phyloP scores from a whole-genome alignment of 2,113 vertebrate species.

The Phocoena sinus region DNA sequence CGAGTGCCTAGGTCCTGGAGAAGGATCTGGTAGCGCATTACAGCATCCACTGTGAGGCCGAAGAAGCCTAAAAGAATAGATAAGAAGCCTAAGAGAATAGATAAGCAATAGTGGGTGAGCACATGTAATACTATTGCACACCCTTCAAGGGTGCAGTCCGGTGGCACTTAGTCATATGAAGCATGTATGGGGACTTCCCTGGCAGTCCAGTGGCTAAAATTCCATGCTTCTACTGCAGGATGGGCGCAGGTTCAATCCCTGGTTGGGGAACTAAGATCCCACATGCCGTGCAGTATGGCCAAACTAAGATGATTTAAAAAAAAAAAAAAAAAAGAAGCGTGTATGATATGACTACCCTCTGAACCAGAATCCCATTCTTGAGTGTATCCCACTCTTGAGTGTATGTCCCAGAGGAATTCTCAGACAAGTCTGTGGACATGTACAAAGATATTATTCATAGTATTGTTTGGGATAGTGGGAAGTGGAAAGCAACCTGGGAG shows the following conservation, averaged over 20 bases:
- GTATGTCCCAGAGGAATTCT: neutral
- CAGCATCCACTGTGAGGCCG: neutral
- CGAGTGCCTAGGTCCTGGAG: neutral
- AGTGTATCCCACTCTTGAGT: neutral
- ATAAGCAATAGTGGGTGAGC: neutral
- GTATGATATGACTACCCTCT: neutral
- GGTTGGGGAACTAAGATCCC: too few species aligned
- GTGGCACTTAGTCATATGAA: neutral
- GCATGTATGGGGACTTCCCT: neutral
- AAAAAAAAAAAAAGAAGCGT: too few species aligned
- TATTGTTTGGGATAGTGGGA: neutral
- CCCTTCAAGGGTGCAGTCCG: neutral
- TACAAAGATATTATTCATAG: neutral
- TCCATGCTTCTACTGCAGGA: too few species aligned
- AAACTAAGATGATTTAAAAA: too few species aligned
- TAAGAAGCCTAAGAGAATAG: neutral
- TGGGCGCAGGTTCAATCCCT: too few species aligned
- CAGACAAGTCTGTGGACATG: neutral
- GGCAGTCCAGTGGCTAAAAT: too few species aligned
- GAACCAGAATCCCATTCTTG: neutral
- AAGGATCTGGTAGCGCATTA: neutral
- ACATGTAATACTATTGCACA: neutral
- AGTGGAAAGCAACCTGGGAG: neutral
- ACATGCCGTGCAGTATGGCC: accelerated
- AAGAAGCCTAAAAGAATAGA: neutral